These are phyloP conservation scores for Drosophila oshimai DNA, from an alignment of 1,140 invertebrate genomes.

Conservation along the genomic window DNA sequence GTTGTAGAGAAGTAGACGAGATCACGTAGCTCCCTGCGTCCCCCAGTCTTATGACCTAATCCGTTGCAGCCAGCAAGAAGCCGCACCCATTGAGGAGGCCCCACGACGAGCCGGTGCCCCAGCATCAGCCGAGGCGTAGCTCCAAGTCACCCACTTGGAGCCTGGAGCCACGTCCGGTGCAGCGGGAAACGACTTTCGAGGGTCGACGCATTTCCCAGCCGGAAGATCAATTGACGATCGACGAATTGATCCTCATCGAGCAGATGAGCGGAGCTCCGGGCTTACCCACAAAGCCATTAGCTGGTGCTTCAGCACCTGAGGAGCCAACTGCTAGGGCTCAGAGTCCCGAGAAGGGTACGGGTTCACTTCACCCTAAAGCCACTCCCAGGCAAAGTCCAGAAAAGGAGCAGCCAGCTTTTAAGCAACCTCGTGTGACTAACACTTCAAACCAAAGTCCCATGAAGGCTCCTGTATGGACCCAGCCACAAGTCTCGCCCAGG, in stretches of 20 bases:
- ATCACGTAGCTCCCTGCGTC: slow-evolving; percentile 10
- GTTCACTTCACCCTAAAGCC: slow-evolving; percentile 4
- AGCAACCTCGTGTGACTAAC: neutral
- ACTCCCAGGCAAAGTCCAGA: slow-evolving; percentile 18
- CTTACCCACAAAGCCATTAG: neutral
- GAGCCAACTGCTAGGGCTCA: neutral
- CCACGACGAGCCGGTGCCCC: slow-evolving; percentile 21
- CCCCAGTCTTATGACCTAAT: slow-evolving; percentile 30
- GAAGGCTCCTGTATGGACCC: neutral
- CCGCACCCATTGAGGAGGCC: slow-evolving; percentile 11
- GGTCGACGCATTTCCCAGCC: slow-evolving; percentile 37
- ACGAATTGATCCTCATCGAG: slow-evolving; percentile 57
- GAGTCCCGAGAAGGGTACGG: slow-evolving; percentile 8
- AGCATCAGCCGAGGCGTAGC: slow-evolving; percentile 27
- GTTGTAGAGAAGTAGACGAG: slow-evolving; percentile 13
- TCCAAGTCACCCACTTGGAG: slow-evolving; percentile 61
- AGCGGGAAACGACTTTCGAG: slow-evolving; percentile 65
- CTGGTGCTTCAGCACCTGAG: neutral
- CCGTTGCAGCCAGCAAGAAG: slow-evolving; percentile 32
- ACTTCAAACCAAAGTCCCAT: neutral
- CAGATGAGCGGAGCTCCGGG: slow-evolving; percentile 18
- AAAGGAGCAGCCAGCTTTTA: slow-evolving; percentile 5
- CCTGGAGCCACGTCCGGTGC: slow-evolving; percentile 45
- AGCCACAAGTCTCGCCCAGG: neutral
- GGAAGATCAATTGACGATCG: slow-evolving; percentile 29